A percentile compares a stretch with the other conserved stretches of the same genome.
These are phyloP conservation scores for Genyomyrus donnyi DNA, from an alignment of 2,113 vertebrate species.

Conservation along the genomic window DNA sequence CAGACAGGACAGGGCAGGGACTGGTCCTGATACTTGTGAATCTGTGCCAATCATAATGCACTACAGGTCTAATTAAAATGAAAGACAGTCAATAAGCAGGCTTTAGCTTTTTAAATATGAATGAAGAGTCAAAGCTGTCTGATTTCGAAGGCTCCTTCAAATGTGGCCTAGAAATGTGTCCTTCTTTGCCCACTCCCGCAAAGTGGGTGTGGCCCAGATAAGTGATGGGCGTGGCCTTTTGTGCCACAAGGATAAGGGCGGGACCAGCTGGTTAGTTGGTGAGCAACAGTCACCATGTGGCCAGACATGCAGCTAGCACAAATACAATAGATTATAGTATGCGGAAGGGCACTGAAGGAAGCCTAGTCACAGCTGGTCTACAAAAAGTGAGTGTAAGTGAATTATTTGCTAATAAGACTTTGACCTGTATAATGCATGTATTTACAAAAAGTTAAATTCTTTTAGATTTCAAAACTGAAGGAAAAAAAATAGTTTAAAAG, in stretches of 20 bases:
- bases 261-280: not conserved
- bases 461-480: not conserved
- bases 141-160: not conserved
- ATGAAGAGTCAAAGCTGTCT: not conserved
- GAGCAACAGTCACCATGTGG: not conserved
- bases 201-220: too few relatives aligned
- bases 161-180: too few relatives aligned
- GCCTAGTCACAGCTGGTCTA: not conserved
- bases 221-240: too few relatives aligned
- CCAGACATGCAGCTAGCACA: not conserved
- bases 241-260: too few relatives aligned
- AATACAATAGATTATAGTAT: too few relatives aligned
- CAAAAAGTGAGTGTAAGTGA: not conserved
- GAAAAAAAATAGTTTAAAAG: not conserved
- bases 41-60: not conserved
- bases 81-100: not conserved
- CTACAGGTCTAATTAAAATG: not conserved
- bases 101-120: not conserved
- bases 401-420: not conserved
- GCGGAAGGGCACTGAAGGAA: not conserved
- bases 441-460: not conserved
- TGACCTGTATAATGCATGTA: not conserved
- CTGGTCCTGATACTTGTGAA: too few relatives aligned
- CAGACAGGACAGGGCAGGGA: too few relatives aligned
- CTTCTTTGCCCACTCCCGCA: too few relatives aligned